Percentiles rank a stretch among this genome's conserved stretches.
phyloP scores from a whole-genome alignment of 2,797 vertebrate genomes.

The Salmo trutta region DNA sequence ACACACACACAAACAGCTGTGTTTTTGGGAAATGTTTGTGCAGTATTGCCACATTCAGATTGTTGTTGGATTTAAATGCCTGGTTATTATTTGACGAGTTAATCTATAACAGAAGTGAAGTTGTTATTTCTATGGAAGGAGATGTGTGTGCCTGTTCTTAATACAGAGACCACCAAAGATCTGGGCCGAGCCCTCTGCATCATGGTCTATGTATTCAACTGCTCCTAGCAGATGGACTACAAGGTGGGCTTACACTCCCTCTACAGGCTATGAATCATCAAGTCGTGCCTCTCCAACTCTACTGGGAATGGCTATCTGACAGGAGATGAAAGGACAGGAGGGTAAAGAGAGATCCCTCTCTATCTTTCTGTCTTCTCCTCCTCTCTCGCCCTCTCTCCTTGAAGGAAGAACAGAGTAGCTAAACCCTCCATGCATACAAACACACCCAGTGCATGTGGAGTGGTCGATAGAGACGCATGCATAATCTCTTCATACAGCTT shows the following conservation, averaged over 20 bases:
- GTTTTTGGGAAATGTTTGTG: too few relatives aligned
- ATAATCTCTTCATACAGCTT: conserved; percentile 57
- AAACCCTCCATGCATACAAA: conserved; percentile 37
- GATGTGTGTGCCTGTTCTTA: conserved; percentile 44
- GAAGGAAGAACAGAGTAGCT: conserved; percentile 56
- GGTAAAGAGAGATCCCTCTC: neutral
- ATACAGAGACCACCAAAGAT: conserved; percentile 96
- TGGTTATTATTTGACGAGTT: conserved; percentile 48
- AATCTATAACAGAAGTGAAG: conserved; percentile 30
- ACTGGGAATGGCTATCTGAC: neutral
- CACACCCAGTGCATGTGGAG: conserved; percentile 48
- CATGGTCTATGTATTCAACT: conserved; percentile 98
- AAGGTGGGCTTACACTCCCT: conserved; percentile 75
- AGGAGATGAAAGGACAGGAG: neutral
- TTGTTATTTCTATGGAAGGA: conserved; percentile 5
- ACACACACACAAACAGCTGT: too few relatives aligned
- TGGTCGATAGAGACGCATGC: conserved; percentile 56
- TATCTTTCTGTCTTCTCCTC: neutral
- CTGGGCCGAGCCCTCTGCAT: conserved; percentile 89
- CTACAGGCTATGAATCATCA: neutral
- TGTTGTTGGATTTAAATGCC: conserved; percentile 36
- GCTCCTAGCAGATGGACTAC: conserved; percentile 98
- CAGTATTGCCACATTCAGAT: neutral
- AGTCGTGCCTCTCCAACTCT: neutral
- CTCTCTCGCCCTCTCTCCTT: conserved; percentile 6